Conservation (phyloP, 2,888 invertebrate species). For the Papilio demoleus region DNA sequence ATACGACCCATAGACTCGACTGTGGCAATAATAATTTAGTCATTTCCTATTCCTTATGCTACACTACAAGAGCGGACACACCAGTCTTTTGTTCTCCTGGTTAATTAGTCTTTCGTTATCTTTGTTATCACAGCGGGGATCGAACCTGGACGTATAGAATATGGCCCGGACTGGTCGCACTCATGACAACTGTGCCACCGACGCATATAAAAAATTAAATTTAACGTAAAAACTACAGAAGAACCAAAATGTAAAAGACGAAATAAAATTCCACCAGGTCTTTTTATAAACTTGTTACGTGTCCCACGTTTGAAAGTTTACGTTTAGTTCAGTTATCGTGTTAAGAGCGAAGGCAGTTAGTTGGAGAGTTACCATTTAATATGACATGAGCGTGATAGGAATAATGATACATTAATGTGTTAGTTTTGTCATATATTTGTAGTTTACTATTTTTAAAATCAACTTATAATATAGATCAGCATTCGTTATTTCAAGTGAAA, state of each 20-base stretch:
- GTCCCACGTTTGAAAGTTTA: constrained; percentile 10
- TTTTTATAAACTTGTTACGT: neutral
- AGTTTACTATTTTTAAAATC: neutral
- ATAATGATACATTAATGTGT: neutral
- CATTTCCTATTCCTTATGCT: too few species aligned
- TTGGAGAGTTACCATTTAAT: neutral
- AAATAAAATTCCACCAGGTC: neutral
- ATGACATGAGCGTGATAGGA: constrained; percentile 5
- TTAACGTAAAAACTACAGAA: neutral
- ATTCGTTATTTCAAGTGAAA: too few species aligned
- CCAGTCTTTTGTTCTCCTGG: too few species aligned
- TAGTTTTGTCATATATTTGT: neutral
- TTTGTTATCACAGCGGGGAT: too few species aligned
- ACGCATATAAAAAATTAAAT: too few species aligned
- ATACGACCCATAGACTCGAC: too few species aligned
- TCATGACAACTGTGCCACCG: too few species aligned
- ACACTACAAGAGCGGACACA: too few species aligned
- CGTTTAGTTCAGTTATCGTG: constrained; percentile 6
- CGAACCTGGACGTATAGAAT: too few species aligned
- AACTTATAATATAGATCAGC: neutral
- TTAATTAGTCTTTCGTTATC: too few species aligned
- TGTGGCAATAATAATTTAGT: too few species aligned
- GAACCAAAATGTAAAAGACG: neutral
- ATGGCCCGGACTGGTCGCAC: too few species aligned
- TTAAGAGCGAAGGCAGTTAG: neutral